A percentile compares a stretch with the other conserved stretches of the same genome.
These are phyloP conservation scores for human DNA, from an alignment of 2,113 vertebrate genomes.

Conservation along the genomic window GRCh38 chr15:73447001-73447500, in stretches of 20 bases:
- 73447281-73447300: background rate
- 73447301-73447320: background rate
- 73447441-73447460: too few species aligned
- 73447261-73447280: background rate
- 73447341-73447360: background rate
- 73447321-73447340: background rate
- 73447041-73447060: background rate
- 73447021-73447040: background rate
- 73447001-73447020: background rate
- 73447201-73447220: background rate
- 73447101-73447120: background rate
- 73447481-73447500: too few species aligned
- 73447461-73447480: too few species aligned
- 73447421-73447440: too few species aligned
- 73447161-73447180: background rate
- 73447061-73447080: background rate
- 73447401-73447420: background rate
- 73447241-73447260: background rate
- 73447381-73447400: background rate
- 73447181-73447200: background rate
- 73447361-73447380: background rate
- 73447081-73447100: background rate
- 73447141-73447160: background rate
- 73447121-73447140: background rate
- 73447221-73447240: background rate